These are phyloP conservation scores for Ondatra zibethicus DNA, from an alignment of 2,113 vertebrate genomes.

Conservation along the genomic window DNA sequence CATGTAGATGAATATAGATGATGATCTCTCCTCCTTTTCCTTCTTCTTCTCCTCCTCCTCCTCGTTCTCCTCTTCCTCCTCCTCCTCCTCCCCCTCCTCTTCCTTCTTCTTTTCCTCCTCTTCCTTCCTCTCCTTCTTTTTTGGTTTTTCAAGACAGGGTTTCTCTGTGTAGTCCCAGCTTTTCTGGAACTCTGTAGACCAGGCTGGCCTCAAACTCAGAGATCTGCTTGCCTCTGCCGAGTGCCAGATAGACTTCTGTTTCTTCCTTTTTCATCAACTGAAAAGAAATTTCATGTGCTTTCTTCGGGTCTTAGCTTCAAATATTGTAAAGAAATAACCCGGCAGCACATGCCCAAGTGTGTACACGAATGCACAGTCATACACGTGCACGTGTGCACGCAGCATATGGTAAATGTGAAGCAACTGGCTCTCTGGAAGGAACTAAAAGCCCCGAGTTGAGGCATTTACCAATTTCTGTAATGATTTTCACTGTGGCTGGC, in stretches of 20 bases:
- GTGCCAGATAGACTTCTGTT: not conserved
- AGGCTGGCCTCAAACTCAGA: not conserved
- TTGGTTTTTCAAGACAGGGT: not conserved
- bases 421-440: not conserved
- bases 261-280: not conserved
- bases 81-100: no score
- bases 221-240: not conserved
- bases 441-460: accelerated
- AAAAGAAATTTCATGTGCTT: not conserved
- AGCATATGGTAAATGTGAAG: not conserved
- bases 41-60: no score
- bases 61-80: accelerated
- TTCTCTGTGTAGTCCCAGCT: not conserved
- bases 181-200: not conserved
- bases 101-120: accelerated
- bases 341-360: accelerated
- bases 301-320: not conserved
- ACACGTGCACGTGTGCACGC: accelerated
- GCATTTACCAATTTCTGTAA: no score
- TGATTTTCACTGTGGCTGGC: not conserved
- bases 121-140: not conserved
- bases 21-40: no score
- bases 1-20: no score
- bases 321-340: not conserved
- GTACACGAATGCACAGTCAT: not conserved